These are phyloP conservation scores for Himalopsyche tibetana DNA, from an alignment of 2,888 invertebrate genomes.

Conservation along the genomic window DNA sequence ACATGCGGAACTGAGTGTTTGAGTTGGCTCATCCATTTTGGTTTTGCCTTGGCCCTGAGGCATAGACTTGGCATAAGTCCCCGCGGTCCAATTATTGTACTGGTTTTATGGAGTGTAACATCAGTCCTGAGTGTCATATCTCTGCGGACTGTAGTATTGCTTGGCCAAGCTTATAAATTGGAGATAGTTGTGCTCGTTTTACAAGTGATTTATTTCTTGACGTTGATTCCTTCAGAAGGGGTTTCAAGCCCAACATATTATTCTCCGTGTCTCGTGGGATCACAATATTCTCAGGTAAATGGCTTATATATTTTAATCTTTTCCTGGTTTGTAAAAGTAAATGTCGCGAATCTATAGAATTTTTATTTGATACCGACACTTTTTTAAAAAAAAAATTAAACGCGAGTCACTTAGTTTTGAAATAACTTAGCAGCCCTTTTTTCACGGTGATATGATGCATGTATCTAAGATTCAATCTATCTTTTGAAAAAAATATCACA, in stretches of 20 bases:
- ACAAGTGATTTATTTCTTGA: constrained; percentile 83
- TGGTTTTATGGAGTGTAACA: constrained; percentile 83
- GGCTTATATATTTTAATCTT: constrained; percentile 41
- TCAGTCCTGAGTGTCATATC: constrained; percentile 83
- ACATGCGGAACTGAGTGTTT: constrained; percentile 83
- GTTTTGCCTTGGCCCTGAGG: constrained; percentile 83
- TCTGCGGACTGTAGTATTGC: constrained; percentile 80
- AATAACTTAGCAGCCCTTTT: too few species aligned
- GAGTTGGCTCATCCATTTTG: constrained; percentile 89
- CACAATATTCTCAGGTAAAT: constrained; percentile 76
- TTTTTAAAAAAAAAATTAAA: too few species aligned
- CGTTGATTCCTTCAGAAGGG: constrained; percentile 81
- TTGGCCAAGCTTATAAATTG: constrained; percentile 77
- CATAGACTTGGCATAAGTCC: constrained; percentile 81
- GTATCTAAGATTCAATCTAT: too few species aligned
- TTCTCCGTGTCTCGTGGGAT: constrained; percentile 74
- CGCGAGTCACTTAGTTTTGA: too few species aligned
- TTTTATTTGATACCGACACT: too few species aligned
- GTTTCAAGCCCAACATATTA: constrained; percentile 75
- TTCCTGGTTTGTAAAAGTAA: too few species aligned
- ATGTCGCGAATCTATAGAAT: too few species aligned
- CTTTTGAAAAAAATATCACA: too few species aligned
- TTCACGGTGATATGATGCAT: too few species aligned
- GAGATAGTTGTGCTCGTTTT: constrained; percentile 79
- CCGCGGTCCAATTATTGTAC: constrained; percentile 83